Conservation (phyloP, 2,888 invertebrate genomes). For the Cheiracanthium punctorium region DNA sequence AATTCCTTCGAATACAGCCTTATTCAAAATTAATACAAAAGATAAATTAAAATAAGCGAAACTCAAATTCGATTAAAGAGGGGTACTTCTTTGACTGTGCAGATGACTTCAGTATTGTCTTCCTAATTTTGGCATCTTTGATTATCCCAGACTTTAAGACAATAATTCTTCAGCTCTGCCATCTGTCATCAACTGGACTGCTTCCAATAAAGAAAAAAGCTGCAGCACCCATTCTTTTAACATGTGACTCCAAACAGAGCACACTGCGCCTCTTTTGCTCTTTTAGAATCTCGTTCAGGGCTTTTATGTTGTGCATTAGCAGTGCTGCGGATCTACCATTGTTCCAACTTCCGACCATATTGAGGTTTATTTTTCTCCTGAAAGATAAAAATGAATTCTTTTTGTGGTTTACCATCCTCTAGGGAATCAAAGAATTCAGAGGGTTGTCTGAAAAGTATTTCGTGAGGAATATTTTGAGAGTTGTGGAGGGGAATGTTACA, state of each 20-base stretch:
- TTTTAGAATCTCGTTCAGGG: constrained; percentile 17
- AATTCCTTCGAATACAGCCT: too few species aligned
- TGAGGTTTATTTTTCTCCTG: constrained; percentile 34
- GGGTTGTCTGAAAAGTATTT: not conserved
- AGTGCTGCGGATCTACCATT: constrained; percentile 21
- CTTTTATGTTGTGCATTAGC: constrained; percentile 33
- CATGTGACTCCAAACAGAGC: constrained; percentile 50
- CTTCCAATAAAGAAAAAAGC: constrained; percentile 41
- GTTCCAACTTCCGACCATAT: constrained; percentile 40
- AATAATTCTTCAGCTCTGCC: constrained; percentile 39
- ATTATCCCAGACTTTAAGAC: constrained; percentile 16
- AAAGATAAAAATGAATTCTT: constrained; percentile 42
- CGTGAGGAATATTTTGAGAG: constrained; percentile 1
- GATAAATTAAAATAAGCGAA: too few species aligned
- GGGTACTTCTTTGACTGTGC: too few species aligned
- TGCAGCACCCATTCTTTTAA: constrained; percentile 36
- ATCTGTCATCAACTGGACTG: constrained; percentile 30
- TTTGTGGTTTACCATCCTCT: constrained; percentile 23
- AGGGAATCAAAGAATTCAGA: not conserved
- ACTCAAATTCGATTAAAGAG: too few species aligned
- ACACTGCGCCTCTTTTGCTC: constrained; percentile 24
- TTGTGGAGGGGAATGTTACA: constrained; percentile 9
- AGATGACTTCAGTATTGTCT: too few species aligned
- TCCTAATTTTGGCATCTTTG: constrained; percentile 13
- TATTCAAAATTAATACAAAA: too few species aligned